A percentile compares a stretch with the other conserved stretches of the same genome.
phyloP scores from a whole-genome alignment of 35 echinoderm and acorn worm genomes.

The Nesometra sesokonis region DNA sequence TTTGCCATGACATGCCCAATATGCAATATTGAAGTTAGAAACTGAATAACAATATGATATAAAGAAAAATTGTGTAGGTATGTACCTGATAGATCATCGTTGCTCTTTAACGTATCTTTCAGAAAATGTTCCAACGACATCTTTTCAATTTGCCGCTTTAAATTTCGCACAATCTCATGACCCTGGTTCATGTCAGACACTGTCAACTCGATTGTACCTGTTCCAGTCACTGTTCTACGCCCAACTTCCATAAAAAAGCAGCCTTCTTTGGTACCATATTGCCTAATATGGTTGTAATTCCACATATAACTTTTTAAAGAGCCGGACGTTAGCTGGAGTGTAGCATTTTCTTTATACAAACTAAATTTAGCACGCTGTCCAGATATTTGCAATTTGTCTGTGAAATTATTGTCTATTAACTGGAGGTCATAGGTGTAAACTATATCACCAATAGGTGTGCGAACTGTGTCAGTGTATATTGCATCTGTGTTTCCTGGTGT shows the following conservation, averaged over 20 bases:
- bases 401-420: not conserved
- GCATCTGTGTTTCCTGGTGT: too few relatives aligned
- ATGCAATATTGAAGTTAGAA: too few relatives aligned
- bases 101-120: not conserved
- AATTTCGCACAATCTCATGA: not conserved
- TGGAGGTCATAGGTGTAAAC: too few relatives aligned
- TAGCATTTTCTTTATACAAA: not conserved
- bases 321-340: not conserved
- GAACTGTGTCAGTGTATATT: too few relatives aligned
- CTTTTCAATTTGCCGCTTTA: not conserved
- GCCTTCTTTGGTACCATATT: not conserved
- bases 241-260: not conserved
- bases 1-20: too few relatives aligned
- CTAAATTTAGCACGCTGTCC: not conserved
- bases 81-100: not conserved
- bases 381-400: not conserved
- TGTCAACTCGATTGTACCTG: not conserved
- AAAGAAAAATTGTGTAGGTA: too few relatives aligned
- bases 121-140: not conserved
- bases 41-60: too few relatives aligned
- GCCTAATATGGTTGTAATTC: not conserved
- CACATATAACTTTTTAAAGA: not conserved
- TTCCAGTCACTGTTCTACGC: not conserved
- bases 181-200: not conserved
- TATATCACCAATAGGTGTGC: too few relatives aligned